phyloP scores from a whole-genome alignment of 2,888 invertebrate genomes.

The Beris chalybata region DNA sequence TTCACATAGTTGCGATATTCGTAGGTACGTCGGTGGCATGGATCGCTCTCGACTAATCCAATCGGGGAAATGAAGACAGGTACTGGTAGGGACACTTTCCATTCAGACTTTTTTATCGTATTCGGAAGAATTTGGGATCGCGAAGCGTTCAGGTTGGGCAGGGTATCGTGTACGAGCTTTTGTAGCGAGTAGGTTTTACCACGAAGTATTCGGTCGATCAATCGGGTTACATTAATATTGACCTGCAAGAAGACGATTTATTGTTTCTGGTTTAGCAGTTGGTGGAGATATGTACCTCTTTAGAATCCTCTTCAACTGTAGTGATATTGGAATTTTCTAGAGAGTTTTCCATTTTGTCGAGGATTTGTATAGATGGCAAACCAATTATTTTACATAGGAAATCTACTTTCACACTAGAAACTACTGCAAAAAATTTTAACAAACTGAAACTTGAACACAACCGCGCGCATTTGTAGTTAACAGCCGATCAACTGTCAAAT shows the following conservation, averaged over 20 bases:
- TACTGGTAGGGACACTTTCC: slow-evolving; percentile 36
- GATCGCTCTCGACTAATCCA: slow-evolving; percentile 40
- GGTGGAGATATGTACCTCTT: too few species aligned
- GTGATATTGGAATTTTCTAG: too few species aligned
- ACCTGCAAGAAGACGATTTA: neutral
- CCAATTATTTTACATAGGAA: too few species aligned
- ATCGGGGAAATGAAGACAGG: slow-evolving; percentile 41
- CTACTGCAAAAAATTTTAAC: too few species aligned
- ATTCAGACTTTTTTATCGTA: slow-evolving; percentile 1
- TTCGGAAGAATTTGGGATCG: neutral
- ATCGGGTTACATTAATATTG: neutral
- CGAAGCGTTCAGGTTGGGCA: slow-evolving; percentile 10
- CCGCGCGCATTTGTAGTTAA: too few species aligned
- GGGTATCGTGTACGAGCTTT: neutral
- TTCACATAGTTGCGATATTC: slow-evolving; percentile 34
- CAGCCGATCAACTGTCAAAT: too few species aligned
- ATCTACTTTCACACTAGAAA: too few species aligned
- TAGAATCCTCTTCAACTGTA: too few species aligned
- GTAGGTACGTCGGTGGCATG: slow-evolving; percentile 42
- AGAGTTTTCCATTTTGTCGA: too few species aligned
- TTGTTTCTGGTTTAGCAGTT: too few species aligned
- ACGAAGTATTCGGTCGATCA: neutral
- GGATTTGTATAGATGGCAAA: too few species aligned
- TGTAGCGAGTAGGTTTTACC: neutral
- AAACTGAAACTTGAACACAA: too few species aligned